Evolutionary conservation across 1,140 invertebrate genomes (phyloP), one percentile per base, ranked within the genome.

Genomic region (Eufriesea mexicana): DNA sequence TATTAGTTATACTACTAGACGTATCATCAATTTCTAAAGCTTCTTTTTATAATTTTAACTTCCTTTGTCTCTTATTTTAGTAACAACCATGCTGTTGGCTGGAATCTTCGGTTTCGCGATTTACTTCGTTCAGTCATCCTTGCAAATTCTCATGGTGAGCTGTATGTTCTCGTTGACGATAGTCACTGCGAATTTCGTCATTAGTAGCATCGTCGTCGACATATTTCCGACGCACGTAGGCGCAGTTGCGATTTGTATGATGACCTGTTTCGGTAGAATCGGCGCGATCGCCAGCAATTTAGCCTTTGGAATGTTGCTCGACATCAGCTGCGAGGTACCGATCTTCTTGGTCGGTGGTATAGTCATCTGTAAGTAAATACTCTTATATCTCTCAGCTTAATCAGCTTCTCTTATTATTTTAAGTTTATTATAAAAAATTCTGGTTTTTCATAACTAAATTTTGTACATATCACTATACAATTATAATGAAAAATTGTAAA

Each of bases 281-380:
- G 95, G 95, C 23, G 95, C 95, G 0, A 95, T 95, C 71, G 88
- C 91, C 7, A 95, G 95, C 82, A 96, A 95, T 89, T 74, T 95
- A 25, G 89, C 94, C 0, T 95, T 96, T 86, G 95, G 95, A 51
- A 89, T 94, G 73, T 92, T 95, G 25, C 92, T 95, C 78, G 95
- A 95, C 72, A 90, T 93, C 7, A 94, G 92, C 70, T 95, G 94
- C 77, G 92, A 94, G 84, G 90, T 95, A 12, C 95, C 95, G 0
- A 94, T 96, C 74, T 94, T 95, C 82, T 86, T 95, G 25, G 93
- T 95, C 5, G 94, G 92, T 45, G 88, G 72, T 42, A 79, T 94
- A 45, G 91, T 95, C 0, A 74, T 95, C 4, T 49, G 95, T 95
- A 86, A 91, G 91, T 88, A 73, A 35, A 57, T 18, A 7, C 20